Evolutionary conservation across 2,888 invertebrate species (phyloP), one percentile per base, ranked within the genome.

Genomic region (Leucoma salicis): DNA sequence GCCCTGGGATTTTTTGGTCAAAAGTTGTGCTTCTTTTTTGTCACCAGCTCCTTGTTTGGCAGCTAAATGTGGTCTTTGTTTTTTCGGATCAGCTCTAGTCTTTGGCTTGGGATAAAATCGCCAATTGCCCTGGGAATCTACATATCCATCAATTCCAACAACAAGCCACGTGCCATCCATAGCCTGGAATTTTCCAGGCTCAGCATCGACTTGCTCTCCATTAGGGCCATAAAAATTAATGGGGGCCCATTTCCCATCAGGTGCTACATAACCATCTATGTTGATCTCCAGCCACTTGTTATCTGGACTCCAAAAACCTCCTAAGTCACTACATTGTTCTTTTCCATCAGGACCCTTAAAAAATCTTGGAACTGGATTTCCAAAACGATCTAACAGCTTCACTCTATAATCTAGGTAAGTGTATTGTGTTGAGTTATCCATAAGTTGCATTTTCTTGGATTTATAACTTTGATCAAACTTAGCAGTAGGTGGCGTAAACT

Each of bases 401-500:
- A 89, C 82, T 69, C 66, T 75, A 44, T 82, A 88, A 55, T 89
- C 89, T 39, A 82, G 59, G 54, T 83, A 86, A 0, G 74, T 63
- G 51, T 88, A 89, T 43, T 89, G 88, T 35, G 65, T 67, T n/a
- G 53, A 35, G 42, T 53, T 70, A 13, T 86, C 83, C 2, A 42
- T 44, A 55, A 61, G 73, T 0, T 49, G 0, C 13, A 79, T 34
- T 63, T 81, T 86, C 55, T 81, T 84, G 1, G 53, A 47, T 53
- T 79, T 82, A 42, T 51, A 73, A 11, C 65, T 64, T 1, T 83
- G 83, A 56, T 83, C 74, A 46, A 72, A 89, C 8, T 52, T 61
- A 13, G 87, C 88, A 41, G 62, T 78, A 0, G 90, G 88, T 5
- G 90, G 88, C n/a, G 88, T 89, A 48, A 89, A 87, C 53, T 89